These are phyloP conservation scores for Toxotes chatareus DNA, from an alignment of 2,113 vertebrate species.

Conservation along the genomic window DNA sequence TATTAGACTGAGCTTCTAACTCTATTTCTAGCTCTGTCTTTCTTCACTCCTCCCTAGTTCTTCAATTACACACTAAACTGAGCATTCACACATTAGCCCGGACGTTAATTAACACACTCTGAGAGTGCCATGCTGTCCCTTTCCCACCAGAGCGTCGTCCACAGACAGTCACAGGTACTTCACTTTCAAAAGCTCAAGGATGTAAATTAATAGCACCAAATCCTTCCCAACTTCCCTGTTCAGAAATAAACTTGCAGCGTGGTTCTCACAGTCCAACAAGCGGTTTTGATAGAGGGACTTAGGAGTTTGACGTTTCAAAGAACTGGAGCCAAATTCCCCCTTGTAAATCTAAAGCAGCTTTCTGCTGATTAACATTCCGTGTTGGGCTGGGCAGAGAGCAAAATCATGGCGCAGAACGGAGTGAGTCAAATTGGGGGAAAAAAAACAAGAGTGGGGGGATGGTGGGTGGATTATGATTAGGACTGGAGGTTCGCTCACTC, in stretches of 20 bases:
- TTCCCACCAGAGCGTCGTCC: not conserved
- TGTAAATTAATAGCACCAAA: not conserved
- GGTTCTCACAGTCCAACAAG: constrained; percentile 61
- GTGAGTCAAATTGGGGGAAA: constrained; percentile 53
- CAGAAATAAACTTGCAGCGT: constrained; percentile 6
- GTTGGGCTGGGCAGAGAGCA: constrained; percentile 40
- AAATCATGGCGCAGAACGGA: constrained; percentile 52
- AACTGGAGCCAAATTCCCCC: constrained; percentile 61
- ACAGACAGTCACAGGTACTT: constrained; percentile 9
- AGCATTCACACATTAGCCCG: constrained; percentile 6
- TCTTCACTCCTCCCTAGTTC: not conserved
- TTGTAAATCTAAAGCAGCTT: constrained; percentile 80
- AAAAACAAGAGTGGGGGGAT: constrained; percentile 36
- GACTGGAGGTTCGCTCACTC: constrained; percentile 34
- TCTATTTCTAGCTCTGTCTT: not conserved
- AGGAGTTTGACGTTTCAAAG: constrained; percentile 66
- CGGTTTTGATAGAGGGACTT: constrained; percentile 50
- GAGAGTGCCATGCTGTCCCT: not conserved
- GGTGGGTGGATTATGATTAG: constrained; percentile 39
- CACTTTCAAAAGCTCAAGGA: constrained; percentile 22
- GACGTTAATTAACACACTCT: constrained; percentile 27
- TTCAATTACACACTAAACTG: constrained; percentile 5
- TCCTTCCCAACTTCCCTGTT: not conserved
- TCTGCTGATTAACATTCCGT: constrained; percentile 77
- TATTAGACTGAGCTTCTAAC: constrained; percentile 3